A percentile compares a stretch with the other conserved stretches of the same genome.
Evolutionary conservation across 2,113 vertebrate genomes (phyloP).

Genomic region (Phoenicopterus ruber): DNA sequence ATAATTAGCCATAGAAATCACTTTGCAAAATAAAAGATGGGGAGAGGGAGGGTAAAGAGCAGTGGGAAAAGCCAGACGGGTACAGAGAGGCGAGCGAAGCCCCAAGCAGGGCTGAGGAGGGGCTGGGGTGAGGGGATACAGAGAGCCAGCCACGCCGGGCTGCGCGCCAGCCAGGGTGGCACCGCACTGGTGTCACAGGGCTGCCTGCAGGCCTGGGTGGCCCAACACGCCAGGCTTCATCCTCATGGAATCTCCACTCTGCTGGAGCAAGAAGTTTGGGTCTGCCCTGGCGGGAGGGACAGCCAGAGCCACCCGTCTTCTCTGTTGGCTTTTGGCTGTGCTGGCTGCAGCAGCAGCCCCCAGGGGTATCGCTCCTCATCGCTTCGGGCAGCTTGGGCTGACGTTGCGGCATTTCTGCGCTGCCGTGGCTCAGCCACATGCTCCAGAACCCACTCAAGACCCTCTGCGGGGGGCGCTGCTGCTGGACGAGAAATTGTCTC

Average conservation of each 20-base stretch:
- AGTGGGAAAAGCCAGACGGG: background rate
- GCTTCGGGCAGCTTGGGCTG: background rate
- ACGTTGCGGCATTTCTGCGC: rapidly evolving
- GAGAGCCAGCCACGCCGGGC: background rate
- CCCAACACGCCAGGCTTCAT: background rate
- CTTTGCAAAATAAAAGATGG: background rate
- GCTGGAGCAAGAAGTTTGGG: background rate
- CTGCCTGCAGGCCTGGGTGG: background rate
- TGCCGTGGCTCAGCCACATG: background rate
- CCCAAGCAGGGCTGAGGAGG: background rate
- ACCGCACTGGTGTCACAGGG: rapidly evolving
- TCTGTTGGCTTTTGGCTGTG: rapidly evolving
- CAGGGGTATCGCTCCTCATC: rapidly evolving
- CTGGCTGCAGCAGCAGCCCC: background rate
- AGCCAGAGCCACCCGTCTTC: background rate
- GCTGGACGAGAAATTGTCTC: rapidly evolving
- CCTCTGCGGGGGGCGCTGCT: background rate
- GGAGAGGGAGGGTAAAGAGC: background rate
- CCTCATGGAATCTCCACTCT: background rate
- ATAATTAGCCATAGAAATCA: background rate
- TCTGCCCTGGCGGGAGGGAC: background rate
- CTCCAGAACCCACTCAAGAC: background rate
- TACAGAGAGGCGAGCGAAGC: background rate
- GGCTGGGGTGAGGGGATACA: background rate
- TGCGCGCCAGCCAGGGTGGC: background rate